These are phyloP conservation scores for Scaptomyza pallida DNA, from an alignment of 1,140 invertebrate species.

Conservation along the genomic window DNA sequence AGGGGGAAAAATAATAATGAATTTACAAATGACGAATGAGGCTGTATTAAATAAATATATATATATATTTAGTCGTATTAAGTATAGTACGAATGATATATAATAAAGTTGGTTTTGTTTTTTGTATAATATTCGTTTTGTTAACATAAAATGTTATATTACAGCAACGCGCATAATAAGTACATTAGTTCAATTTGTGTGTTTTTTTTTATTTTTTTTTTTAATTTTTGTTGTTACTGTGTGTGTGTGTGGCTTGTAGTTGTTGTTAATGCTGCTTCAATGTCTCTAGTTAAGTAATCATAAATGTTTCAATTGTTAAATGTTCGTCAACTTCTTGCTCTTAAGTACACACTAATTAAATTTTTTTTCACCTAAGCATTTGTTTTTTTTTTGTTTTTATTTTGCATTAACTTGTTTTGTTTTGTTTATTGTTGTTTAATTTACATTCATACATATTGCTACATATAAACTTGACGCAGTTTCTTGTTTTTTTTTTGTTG, in stretches of 20 bases:
- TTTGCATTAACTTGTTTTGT: slow-evolving; percentile 64
- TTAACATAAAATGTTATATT: slow-evolving; percentile 78
- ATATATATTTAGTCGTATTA: slow-evolving; percentile 25
- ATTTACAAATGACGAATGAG: slow-evolving; percentile 77
- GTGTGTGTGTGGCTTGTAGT: slow-evolving; percentile 41
- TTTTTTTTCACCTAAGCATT: slow-evolving; percentile 81
- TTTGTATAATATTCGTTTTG: slow-evolving; percentile 53
- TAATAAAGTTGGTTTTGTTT: slow-evolving; percentile 34
- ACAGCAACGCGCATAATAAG: slow-evolving; percentile 79
- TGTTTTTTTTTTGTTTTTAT: too few relatives aligned
- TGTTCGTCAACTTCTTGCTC: slow-evolving; percentile 40
- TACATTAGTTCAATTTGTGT: slow-evolving; percentile 71
- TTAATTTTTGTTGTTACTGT: slow-evolving; percentile 36
- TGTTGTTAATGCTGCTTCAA: slow-evolving; percentile 54
- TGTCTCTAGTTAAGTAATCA: slow-evolving; percentile 73
- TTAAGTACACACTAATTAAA: slow-evolving; percentile 82
- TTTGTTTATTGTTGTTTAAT: slow-evolving; percentile 60
- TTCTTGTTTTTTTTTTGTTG: slow-evolving; percentile 34
- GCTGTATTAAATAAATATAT: slow-evolving; percentile 52
- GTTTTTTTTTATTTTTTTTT: slow-evolving; percentile 40
- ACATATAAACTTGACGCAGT: slow-evolving; percentile 73
- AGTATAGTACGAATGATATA: slow-evolving; percentile 48
- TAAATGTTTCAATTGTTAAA: slow-evolving; percentile 73
- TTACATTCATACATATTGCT: slow-evolving; percentile 81
- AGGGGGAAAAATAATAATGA: slow-evolving; percentile 46